phyloP scores from a whole-genome alignment of 2,888 invertebrate species.

The Odontocerum albicorne region DNA sequence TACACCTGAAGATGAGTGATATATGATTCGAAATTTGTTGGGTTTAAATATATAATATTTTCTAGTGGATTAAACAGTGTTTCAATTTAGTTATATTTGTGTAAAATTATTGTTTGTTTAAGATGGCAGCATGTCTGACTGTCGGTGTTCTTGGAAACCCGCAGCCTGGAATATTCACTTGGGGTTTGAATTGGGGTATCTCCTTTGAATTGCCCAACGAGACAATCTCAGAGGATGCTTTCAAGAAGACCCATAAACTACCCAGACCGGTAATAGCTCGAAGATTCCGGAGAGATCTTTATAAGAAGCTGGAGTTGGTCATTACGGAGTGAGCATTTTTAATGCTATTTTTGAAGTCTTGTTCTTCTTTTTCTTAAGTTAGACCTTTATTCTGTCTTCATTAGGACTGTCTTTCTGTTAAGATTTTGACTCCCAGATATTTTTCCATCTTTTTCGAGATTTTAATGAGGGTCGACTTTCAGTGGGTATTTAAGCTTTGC shows the following conservation, averaged over 20 bases:
- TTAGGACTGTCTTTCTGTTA: no score
- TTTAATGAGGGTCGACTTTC: no score
- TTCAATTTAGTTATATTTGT: no score
- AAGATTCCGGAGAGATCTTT: conserved; percentile 67
- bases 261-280: conserved; percentile 56
- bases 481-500: no score
- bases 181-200: conserved; percentile 71
- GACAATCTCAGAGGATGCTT: conserved; percentile 51
- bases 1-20: no score
- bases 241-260: conserved; percentile 42
- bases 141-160: conserved; percentile 61
- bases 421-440: no score
- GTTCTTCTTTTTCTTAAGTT: no score
- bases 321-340: conserved; percentile 67
- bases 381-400: no score
- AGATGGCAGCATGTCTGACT: conserved; percentile 63
- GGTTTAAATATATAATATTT: no score
- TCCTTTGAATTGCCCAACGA: conserved; percentile 64
- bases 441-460: no score
- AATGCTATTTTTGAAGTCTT: conserved; percentile 3
- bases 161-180: conserved; percentile 59
- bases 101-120: conserved; percentile 33
- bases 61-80: no score
- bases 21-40: no score
- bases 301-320: conserved; percentile 66